Evolutionary conservation across 92 coral and sea anemone genomes (phyloP).

Genomic region (Epizoanthus scotinus): DNA sequence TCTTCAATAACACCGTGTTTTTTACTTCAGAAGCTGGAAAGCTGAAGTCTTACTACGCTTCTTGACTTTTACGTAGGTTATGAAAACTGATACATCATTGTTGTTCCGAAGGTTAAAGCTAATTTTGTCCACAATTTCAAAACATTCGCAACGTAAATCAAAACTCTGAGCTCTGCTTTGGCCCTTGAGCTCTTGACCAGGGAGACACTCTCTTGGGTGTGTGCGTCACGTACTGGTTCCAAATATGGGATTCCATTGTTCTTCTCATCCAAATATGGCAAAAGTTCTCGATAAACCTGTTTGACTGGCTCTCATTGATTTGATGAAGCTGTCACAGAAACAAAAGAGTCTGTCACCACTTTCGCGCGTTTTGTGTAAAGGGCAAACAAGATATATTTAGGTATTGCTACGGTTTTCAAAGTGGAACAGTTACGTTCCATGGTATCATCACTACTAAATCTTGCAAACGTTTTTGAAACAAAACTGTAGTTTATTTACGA

Average conservation of each 20-base stretch:
- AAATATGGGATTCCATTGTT: constrained; percentile 29
- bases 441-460: no score
- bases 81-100: constrained; percentile 15
- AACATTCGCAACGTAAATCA: constrained; percentile 4
- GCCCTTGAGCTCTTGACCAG: constrained; percentile 24
- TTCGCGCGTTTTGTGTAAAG: constrained; percentile 80
- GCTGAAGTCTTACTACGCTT: background rate
- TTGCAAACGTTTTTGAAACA: no score
- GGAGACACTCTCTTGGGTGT: constrained; percentile 13
- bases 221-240: constrained; percentile 32
- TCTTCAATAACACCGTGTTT: constrained; percentile 24
- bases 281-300: background rate
- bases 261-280: constrained; percentile 21
- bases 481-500: no score
- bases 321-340: background rate
- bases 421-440: no score
- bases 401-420: no score
- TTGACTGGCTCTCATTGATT: constrained; percentile 12
- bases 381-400: no score
- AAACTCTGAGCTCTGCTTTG: background rate
- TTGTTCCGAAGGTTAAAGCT: constrained; percentile 1
- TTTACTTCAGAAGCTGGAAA: background rate
- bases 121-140: constrained; percentile 11
- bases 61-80: constrained; percentile 30
- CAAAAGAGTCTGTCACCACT: constrained; percentile 50